Percentiles rank a stretch among this genome's conserved stretches.
Conservation (phyloP, 2,113 vertebrate species). For the Beaufortia kweichowensis region DNA sequence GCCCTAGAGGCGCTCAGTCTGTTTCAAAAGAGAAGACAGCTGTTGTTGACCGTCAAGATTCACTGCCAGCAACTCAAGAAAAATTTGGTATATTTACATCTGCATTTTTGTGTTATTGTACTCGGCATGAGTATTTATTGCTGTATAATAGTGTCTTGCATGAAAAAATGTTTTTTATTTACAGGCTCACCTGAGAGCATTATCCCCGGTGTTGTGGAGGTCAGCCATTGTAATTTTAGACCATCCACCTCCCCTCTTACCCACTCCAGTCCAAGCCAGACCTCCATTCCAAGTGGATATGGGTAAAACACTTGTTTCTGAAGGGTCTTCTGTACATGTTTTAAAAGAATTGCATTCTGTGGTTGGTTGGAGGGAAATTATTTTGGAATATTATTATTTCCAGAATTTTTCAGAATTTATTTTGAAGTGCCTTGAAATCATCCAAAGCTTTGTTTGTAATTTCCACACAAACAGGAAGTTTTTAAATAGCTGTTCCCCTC, state of each 20-base stretch:
- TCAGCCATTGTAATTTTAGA: conserved; percentile 82
- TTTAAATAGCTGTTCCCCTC: too few species aligned
- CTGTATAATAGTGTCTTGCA: background rate
- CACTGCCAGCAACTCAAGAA: conserved; percentile 28
- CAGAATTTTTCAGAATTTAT: background rate
- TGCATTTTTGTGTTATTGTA: too few species aligned
- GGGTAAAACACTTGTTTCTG: conserved; percentile 56
- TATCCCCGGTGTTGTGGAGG: conserved; percentile 62
- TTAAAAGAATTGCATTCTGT: background rate
- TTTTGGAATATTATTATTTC: too few species aligned
- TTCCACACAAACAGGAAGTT: too few species aligned
- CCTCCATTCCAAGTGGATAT: conserved; percentile 69
- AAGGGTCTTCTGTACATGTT: background rate
- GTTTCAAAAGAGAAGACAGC: conserved; percentile 63
- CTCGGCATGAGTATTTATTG: background rate
- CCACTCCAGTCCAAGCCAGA: conserved; percentile 93
- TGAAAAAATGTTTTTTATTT: conserved; percentile 20
- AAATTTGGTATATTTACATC: conserved; percentile 77
- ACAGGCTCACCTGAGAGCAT: conserved; percentile 50
- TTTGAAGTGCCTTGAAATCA: too few species aligned
- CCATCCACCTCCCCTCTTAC: conserved; percentile 89
- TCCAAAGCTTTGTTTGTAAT: too few species aligned
- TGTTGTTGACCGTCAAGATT: conserved; percentile 62
- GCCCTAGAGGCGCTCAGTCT: conserved; percentile 18
- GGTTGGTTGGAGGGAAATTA: too few species aligned